Base-by-base conservation (phyloP, 1,140 invertebrate species). In the Tetramorium parvispinum region DNA sequence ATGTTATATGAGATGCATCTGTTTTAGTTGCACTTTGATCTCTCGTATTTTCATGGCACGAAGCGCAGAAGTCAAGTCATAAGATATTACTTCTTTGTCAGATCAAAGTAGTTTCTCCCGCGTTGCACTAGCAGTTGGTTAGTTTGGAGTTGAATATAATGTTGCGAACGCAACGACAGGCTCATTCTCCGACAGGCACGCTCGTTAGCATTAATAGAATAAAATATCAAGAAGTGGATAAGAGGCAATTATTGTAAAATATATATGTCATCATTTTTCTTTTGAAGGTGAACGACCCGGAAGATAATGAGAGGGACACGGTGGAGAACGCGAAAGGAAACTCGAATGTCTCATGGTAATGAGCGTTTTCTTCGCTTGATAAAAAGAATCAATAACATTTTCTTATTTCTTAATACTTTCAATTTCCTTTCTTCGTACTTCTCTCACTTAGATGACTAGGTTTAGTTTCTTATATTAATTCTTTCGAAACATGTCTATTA, bases 281-380 rank as follows among this genome's bases (percentile, higher is more conserved):
- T 66, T 87, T 86, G 27, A 53, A 95, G 94, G 94, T 95, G 53
- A 95, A 93, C 75, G 94, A 94, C 85, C 94, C 94, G n/a, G 94
- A 94, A 85, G 93, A 91, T 75, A 90, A 92, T 91, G 92, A 92
- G n/a, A 91, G 92, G 57, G 89, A 85, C 51, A 61, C 76, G 43
- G 77, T 70, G 61, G 92, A 89, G 21, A 88, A 91, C 27, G 85
- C 76, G 32, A 91, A 85, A 55, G 73, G 49, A 81, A 79, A 66
- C 46, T 85, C 92, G 13, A 88, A 85, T 57, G 81, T 87, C 27
- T 82, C 91, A 51, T 93, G 93, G 94, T 94, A 91, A 92, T 92
- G 77, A 79, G 3, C 11, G 16, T 66, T 73, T 43, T 24, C 10
- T 63, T 81, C 1, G 16, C 13, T 43, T 18, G 4, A 18, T 40